Conservation (phyloP, 2,888 invertebrate genomes). For the Parnassius apollo region DNA sequence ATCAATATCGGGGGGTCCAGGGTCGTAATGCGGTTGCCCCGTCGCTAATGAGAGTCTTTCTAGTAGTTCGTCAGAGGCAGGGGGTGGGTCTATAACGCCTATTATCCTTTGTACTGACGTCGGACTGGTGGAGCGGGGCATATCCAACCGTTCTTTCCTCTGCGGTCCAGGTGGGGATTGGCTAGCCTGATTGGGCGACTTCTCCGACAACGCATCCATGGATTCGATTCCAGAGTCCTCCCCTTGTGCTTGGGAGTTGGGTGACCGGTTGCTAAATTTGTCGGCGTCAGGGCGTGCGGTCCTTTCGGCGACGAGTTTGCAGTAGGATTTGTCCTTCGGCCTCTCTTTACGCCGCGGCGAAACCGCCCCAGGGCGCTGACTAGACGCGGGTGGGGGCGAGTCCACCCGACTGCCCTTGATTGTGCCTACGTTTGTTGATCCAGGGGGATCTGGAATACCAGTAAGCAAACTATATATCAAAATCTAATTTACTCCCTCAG, state of each 20-base stretch:
- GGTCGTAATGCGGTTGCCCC: conserved; percentile 56
- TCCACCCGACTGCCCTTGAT: conserved; percentile 61
- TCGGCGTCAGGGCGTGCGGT: conserved; percentile 49
- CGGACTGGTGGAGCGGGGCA: conserved; percentile 69
- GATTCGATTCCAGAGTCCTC: conserved; percentile 96
- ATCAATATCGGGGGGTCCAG: conserved; percentile 70
- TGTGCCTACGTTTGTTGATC: conserved; percentile 87
- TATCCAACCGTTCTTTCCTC: conserved; percentile 67
- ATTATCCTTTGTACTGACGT: conserved; percentile 74
- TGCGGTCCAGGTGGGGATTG: conserved; percentile 83
- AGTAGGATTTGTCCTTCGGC: conserved; percentile 79
- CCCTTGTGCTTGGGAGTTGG: conserved; percentile 83
- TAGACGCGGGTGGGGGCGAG: conserved; percentile 57
- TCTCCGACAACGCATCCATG: conserved; percentile 96
- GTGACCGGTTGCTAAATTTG: conserved; percentile 70
- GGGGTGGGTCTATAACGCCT: conserved; percentile 58
- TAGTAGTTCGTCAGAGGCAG: conserved; percentile 57
- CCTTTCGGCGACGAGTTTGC: conserved; percentile 79
- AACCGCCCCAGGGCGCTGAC: conserved; percentile 44
- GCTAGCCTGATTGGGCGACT: conserved; percentile 93
- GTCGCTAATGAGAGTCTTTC: conserved; percentile 52
- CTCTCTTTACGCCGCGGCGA: conserved; percentile 65
- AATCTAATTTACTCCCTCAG: conserved; percentile 24
- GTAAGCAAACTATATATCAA: conserved; percentile 29
- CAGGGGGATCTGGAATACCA: conserved; percentile 73